These are phyloP conservation scores for Rhinopomastus cyanomelas DNA, from an alignment of 2,113 vertebrate species.

Conservation along the genomic window DNA sequence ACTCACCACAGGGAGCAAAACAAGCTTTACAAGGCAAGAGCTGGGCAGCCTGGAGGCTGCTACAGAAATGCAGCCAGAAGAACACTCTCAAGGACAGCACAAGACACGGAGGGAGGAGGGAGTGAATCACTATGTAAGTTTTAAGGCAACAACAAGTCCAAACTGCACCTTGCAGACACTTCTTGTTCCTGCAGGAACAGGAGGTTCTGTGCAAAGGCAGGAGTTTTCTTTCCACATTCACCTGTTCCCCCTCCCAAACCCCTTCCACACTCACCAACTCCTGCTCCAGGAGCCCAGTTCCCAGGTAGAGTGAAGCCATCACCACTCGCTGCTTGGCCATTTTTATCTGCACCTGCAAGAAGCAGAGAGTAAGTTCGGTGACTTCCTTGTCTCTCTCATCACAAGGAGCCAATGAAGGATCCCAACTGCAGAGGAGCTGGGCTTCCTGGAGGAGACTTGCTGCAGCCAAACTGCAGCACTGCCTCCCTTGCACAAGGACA, in stretches of 20 bases:
- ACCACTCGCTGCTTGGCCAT: conserved; percentile 88
- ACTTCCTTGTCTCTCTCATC: neutral
- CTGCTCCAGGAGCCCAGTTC: conserved; percentile 90
- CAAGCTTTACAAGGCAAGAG: neutral
- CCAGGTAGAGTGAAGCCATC: conserved; percentile 95
- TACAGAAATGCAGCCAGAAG: neutral
- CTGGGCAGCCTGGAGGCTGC: neutral
- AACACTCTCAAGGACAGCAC: neutral
- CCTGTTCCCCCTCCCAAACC: neutral
- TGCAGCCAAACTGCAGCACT: neutral
- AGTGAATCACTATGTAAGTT: neutral
- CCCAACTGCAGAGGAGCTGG: neutral
- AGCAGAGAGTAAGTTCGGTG: neutral
- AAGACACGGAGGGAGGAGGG: neutral
- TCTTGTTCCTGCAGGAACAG: neutral
- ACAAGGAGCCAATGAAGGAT: neutral
- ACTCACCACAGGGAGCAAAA: neutral
- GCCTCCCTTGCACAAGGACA: neutral
- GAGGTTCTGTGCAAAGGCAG: neutral
- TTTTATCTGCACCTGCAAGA: conserved; percentile 83
- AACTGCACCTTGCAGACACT: neutral
- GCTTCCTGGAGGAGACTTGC: neutral
- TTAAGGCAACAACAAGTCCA: neutral
- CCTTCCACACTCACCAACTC: conserved; percentile 84
- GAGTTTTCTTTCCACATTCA: neutral